A percentile compares a stretch with the other conserved stretches of the same genome.
Evolutionary conservation across 2,797 vertebrate species (phyloP).

Genomic region (Stomatorhinus walkeri): DNA sequence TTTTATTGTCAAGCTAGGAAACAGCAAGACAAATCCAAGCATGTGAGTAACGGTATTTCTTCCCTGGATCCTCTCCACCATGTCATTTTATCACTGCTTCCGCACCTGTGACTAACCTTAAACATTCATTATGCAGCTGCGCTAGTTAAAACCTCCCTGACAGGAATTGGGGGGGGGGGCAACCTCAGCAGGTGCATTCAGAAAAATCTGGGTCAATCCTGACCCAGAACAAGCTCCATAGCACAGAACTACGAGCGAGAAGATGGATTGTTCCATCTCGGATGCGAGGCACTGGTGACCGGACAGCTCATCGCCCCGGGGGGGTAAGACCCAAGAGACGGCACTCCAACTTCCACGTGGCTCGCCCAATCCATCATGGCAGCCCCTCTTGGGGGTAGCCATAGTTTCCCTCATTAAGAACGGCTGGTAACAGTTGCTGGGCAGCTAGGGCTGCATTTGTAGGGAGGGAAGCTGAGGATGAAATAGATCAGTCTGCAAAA

Average conservation of each 20-base stretch:
- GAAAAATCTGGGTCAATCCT: slow-evolving; percentile 1
- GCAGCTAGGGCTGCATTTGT: slow-evolving; percentile 29
- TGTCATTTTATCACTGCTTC: background rate
- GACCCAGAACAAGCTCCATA: background rate
- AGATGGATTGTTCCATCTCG: background rate
- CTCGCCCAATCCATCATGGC: slow-evolving; percentile 53
- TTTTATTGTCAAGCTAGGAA: background rate
- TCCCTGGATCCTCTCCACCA: background rate
- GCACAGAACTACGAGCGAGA: background rate
- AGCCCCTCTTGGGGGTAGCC: slow-evolving; percentile 41
- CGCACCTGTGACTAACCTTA: background rate
- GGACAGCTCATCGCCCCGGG: background rate
- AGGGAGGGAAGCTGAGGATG: slow-evolving; percentile 17
- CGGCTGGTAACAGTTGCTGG: slow-evolving; percentile 11
- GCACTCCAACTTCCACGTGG: slow-evolving; percentile 38
- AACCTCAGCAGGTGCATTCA: background rate
- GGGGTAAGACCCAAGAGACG: slow-evolving; percentile 23
- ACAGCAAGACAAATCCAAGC: background rate
- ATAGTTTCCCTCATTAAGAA: slow-evolving; percentile 40
- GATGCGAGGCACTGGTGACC: background rate
- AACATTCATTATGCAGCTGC: background rate
- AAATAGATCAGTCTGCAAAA: slow-evolving; percentile 28
- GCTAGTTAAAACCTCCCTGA: background rate
- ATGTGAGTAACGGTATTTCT: background rate
- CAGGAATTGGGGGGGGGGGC: background rate